Conservation (phyloP, 2,113 vertebrate species). For the Xerus inauris region DNA sequence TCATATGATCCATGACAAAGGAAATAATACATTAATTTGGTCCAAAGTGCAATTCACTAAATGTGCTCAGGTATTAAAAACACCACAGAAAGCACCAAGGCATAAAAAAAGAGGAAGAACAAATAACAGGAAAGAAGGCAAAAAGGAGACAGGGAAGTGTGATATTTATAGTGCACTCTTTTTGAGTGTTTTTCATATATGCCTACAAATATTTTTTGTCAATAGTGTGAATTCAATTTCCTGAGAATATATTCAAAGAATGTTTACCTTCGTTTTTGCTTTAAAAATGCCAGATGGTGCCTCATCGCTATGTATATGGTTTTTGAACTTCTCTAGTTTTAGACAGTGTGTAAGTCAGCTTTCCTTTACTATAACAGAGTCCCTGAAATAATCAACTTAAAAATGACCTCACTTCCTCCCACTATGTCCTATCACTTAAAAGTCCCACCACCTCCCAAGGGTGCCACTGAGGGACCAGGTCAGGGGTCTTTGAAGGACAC, state of each 20-base stretch:
- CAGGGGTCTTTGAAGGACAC: neutral
- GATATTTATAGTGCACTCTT: neutral
- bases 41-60: neutral
- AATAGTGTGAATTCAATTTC: neutral
- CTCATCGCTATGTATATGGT: neutral
- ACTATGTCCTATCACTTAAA: neutral
- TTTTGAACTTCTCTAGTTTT: neutral
- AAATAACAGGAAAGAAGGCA: neutral
- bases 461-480: neutral
- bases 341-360: neutral
- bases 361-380: neutral
- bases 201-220: neutral
- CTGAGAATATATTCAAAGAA: neutral
- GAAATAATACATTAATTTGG: neutral
- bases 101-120: neutral
- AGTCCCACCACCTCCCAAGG: neutral
- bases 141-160: neutral
- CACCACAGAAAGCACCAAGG: neutral
- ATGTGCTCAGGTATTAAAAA: neutral
- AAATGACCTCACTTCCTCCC: neutral
- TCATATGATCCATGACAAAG: neutral
- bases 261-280: neutral
- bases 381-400: neutral
- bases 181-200: neutral
- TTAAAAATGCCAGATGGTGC: neutral